Conservation (phyloP, 2,888 invertebrate species). For the Himalopsyche japonica region DNA sequence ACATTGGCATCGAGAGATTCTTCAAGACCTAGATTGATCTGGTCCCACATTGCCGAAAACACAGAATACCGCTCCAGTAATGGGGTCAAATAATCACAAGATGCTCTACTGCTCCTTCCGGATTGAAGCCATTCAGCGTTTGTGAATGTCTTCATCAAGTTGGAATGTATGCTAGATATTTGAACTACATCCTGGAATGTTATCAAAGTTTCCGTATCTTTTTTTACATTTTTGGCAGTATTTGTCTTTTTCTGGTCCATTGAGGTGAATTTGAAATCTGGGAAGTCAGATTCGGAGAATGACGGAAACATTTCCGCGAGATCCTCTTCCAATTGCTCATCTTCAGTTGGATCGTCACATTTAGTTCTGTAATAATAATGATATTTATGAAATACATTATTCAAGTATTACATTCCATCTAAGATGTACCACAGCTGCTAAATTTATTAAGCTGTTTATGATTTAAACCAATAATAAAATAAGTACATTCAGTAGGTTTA, state of each 20-base stretch:
- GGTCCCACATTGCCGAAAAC: slow-evolving; percentile 60
- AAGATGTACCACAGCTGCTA: no score
- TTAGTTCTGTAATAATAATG: slow-evolving; percentile 54
- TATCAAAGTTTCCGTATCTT: slow-evolving; percentile 48
- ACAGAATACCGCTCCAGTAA: slow-evolving; percentile 64
- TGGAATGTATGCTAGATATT: slow-evolving; percentile 65
- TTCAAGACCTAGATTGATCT: slow-evolving; percentile 58
- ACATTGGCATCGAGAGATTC: slow-evolving; percentile 59
- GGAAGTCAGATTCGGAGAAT: slow-evolving; percentile 69
- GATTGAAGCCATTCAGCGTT: slow-evolving; percentile 64
- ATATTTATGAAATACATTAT: no score
- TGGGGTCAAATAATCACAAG: slow-evolving; percentile 55
- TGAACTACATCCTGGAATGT: slow-evolving; percentile 61
- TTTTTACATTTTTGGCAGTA: slow-evolving; percentile 43
- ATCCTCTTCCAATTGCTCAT: slow-evolving; percentile 66
- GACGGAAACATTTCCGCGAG: slow-evolving; percentile 73
- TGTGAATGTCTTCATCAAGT: slow-evolving; percentile 62
- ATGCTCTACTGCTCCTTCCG: slow-evolving; percentile 48
- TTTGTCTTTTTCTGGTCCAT: slow-evolving; percentile 53
- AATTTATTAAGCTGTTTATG: no score
- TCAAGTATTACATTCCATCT: no score
- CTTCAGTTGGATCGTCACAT: slow-evolving; percentile 70
- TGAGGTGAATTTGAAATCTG: slow-evolving; percentile 62
- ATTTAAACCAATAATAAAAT: no score
- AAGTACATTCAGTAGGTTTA: no score